Evolutionary conservation across 2,888 invertebrate species (phyloP), one percentile per base, ranked within the genome.

Genomic region (Ashinkailepas kermadecensis): DNA sequence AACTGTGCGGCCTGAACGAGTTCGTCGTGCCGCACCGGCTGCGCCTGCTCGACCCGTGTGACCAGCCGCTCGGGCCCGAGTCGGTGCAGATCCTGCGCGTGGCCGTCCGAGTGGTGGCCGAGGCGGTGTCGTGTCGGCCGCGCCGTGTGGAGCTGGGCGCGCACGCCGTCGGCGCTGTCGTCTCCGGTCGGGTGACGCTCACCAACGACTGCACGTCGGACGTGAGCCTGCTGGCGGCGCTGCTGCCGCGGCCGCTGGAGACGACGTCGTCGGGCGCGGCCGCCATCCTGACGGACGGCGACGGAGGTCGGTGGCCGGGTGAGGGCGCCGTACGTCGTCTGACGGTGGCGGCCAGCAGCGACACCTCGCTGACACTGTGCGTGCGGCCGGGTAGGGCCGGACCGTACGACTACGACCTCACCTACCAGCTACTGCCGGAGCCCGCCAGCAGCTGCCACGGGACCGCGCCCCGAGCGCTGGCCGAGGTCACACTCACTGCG

Each of bases 211-310:
- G 70, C 39, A 39, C 70, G 15, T 11, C 70, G 13, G 25, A 25
- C 12, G 25, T 70, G 15, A 25, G 39, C 15, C 39, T 70, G 70
- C 39, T 70, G 39, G 39, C 39, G 70, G 25, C 25, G 15, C 70
- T 70, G 70, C 39, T 70, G 39, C 70, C 70, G 13, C 39, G 39
- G 12, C 70, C 70, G 39, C 70, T 70, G 70, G 70, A 70, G 70
- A 25, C 25, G 39, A 13, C 4, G 70, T 7, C 70, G 39, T 39
- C 70, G 6, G 70, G 70, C 13, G 39, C 11, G 70, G 25, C 39
- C 13, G 70, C 12, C 25, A 12, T 70, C 13, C 39, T 70, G 12
- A 11, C 39, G 39, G 13, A 4, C 39, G n/a, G 23, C 65, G 65
- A n/a, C 9, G 65, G 18, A 15, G 62, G n/a, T 10, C 2, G 9